These are phyloP conservation scores for Decapterus maruadsi DNA, from an alignment of 2,797 vertebrate species.

Conservation along the genomic window DNA sequence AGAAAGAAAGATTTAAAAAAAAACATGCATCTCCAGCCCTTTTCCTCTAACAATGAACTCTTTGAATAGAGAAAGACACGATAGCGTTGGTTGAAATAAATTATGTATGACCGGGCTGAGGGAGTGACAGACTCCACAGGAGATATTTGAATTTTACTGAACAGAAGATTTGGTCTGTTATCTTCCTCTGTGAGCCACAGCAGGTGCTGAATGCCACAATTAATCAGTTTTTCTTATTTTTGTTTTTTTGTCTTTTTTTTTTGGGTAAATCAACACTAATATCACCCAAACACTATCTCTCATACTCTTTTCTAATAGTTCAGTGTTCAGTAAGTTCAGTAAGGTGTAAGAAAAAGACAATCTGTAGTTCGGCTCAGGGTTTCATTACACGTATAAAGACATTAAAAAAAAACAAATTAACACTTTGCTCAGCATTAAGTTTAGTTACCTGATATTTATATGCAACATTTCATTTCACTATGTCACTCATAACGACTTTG, in stretches of 20 bases:
- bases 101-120: slow-evolving; percentile 42
- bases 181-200: slow-evolving; percentile 26
- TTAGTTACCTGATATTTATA: slow-evolving; percentile 26
- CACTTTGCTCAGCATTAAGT: slow-evolving; percentile 11
- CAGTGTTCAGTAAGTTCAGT: too few relatives aligned
- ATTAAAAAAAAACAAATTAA: neutral
- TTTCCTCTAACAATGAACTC: slow-evolving; percentile 24
- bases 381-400: neutral
- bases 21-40: slow-evolving; percentile 11
- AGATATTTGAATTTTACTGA: slow-evolving; percentile 42
- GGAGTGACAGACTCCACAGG: slow-evolving; percentile 46
- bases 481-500: slow-evolving; percentile 1
- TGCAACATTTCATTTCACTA: slow-evolving; percentile 4
- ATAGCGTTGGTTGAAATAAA: slow-evolving; percentile 46
- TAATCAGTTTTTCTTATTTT: slow-evolving; percentile 11
- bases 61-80: slow-evolving; percentile 33
- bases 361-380: neutral
- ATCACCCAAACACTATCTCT: neutral
- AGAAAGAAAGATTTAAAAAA: slow-evolving; percentile 3
- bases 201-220: neutral
- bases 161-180: slow-evolving; percentile 41
- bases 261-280: neutral
- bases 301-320: neutral
- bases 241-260: slow-evolving; percentile 2
- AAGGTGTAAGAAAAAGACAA: neutral